Conservation (phyloP, 2,113 vertebrate genomes). For the Dicrurus megarhynchus region DNA sequence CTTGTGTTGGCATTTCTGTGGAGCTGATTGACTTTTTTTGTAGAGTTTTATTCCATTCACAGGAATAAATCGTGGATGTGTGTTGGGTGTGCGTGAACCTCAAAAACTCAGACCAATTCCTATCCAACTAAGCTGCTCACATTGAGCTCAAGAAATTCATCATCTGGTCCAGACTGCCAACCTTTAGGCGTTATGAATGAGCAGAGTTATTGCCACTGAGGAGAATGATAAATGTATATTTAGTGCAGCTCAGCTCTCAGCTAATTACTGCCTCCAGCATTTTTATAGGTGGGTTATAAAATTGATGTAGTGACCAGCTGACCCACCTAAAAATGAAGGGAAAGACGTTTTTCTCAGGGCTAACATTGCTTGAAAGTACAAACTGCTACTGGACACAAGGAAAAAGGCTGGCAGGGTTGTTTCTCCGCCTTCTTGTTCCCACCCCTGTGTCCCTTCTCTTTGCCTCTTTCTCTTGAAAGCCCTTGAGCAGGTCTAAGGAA, state of each 20-base stretch:
- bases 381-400: not conserved
- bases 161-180: not conserved
- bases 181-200: not conserved
- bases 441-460: not conserved
- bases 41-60: not conserved
- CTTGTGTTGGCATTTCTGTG: not conserved
- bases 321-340: not conserved
- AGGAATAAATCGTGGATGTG: not conserved
- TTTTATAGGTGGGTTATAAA: not conserved
- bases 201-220: not conserved
- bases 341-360: not conserved
- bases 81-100: not conserved
- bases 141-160: not conserved
- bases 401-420: not conserved
- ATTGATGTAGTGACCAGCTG: not conserved
- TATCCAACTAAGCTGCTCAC: not conserved
- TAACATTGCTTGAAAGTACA: not conserved
- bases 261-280: not conserved
- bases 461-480: not conserved
- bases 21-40: not conserved
- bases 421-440: not conserved
- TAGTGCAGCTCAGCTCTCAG: not conserved
- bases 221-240: not conserved
- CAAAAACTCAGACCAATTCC: not conserved
- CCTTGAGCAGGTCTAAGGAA: accelerated